phyloP scores from a whole-genome alignment of 1,140 invertebrate species.

The Rhopalosiphum padi region DNA sequence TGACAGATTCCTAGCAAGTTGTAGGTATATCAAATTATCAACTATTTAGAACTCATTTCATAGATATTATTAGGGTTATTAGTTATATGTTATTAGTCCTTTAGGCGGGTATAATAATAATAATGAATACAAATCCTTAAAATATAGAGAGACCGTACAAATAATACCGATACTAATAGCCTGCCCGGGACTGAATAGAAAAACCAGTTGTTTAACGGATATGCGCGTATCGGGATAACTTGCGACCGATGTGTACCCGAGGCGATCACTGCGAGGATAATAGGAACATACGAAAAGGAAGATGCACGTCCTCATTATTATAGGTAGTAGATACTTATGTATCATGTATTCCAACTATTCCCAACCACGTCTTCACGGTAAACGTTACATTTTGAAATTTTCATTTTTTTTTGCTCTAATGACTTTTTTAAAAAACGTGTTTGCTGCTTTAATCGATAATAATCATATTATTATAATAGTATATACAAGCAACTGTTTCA shows the following conservation, averaged over 20 bases:
- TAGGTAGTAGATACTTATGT: neutral
- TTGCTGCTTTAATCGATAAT: neutral
- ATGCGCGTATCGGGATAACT: neutral
- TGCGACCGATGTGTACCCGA: neutral
- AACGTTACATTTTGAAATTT: neutral
- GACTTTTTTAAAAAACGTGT: neutral
- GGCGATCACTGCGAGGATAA: neutral
- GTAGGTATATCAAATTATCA: neutral
- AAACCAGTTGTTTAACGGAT: conserved; percentile 28
- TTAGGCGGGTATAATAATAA: neutral
- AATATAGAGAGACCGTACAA: neutral
- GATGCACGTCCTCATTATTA: neutral
- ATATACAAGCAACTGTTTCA: neutral
- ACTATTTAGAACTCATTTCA: neutral
- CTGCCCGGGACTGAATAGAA: neutral
- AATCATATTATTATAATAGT: neutral
- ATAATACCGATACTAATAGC: neutral
- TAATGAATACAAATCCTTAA: neutral
- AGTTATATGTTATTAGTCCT: neutral
- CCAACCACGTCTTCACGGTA: neutral
- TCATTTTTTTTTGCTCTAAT: neutral
- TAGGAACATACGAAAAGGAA: neutral
- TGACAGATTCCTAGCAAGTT: neutral
- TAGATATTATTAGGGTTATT: neutral
- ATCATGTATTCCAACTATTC: neutral